Percentiles rank a stretch among this genome's conserved stretches.
These are phyloP conservation scores for Xiphydria camelus DNA, from an alignment of 2,888 invertebrate species.

Conservation along the genomic window DNA sequence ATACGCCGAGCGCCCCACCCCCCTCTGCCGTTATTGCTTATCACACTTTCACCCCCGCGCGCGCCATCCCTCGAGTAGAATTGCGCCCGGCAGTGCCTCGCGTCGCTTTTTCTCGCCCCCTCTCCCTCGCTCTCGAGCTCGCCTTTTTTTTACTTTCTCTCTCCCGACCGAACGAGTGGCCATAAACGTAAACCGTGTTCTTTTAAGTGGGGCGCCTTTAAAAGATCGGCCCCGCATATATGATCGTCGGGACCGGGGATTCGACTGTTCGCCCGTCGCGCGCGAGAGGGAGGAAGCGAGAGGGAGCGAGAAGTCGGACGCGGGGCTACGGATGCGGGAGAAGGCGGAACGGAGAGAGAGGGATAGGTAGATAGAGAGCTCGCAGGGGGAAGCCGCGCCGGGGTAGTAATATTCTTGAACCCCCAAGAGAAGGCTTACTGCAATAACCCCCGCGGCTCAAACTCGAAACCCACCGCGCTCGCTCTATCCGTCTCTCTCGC, in stretches of 20 bases:
- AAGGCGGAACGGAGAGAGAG: conserved; percentile 18
- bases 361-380: conserved; percentile 7
- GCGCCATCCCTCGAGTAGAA: neutral
- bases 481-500: conserved; percentile 17
- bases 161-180: conserved; percentile 52
- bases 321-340: conserved; percentile 26
- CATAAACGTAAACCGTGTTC: conserved; percentile 58
- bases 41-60: conserved; percentile 34
- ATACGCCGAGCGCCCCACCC: conserved; percentile 24
- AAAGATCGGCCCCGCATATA: conserved; percentile 53
- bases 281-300: conserved; percentile 21
- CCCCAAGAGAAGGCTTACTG: conserved; percentile 58
- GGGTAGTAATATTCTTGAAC: conserved; percentile 55
- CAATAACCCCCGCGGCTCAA: conserved; percentile 56
- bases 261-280: conserved; percentile 16
- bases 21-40: conserved; percentile 47
- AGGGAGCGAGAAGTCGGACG: conserved; percentile 28
- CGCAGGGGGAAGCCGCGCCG: conserved; percentile 37
- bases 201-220: conserved; percentile 57
- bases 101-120: conserved; percentile 9
- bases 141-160: conserved; percentile 33
- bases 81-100: conserved; percentile 3
- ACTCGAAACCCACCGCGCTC: conserved; percentile 45
- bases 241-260: conserved; percentile 39
- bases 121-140: conserved; percentile 19